Conservation (phyloP, 1,140 invertebrate species). For the Neodiprion lecontei region DNA sequence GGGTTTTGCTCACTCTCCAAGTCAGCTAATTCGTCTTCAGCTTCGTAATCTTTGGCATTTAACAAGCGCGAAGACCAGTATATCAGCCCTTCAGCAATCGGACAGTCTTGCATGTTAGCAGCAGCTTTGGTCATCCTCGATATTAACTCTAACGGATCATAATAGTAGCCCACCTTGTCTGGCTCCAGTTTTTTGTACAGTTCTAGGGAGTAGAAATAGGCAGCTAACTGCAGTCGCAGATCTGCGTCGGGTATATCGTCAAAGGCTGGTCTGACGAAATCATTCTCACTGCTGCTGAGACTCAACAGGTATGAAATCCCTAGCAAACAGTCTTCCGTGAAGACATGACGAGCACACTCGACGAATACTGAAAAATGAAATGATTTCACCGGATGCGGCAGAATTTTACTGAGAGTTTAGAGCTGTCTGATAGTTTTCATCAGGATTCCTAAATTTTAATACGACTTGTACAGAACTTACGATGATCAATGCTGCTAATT, state of each 20-base stretch:
- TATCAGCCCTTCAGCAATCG: constrained; percentile 33
- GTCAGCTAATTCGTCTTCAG: constrained; percentile 1
- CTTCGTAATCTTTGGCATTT: constrained; percentile 14
- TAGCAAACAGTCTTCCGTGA: constrained; percentile 53
- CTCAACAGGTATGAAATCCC: constrained; percentile 55
- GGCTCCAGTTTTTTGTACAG: constrained; percentile 37
- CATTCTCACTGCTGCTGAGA: constrained; percentile 36
- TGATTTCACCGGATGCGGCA: constrained; percentile 22
- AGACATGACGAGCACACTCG: constrained; percentile 48
- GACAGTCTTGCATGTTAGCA: constrained; percentile 28
- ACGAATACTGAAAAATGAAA: constrained; percentile 49
- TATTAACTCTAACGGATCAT: constrained; percentile 49
- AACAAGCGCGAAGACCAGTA: constrained; percentile 32
- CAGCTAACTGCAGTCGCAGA: constrained; percentile 46
- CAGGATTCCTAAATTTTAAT: constrained; percentile 13
- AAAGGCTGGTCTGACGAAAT: constrained; percentile 42
- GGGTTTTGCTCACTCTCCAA: not conserved
- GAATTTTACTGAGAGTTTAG: constrained; percentile 12
- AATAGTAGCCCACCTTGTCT: constrained; percentile 39
- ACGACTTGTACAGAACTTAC: constrained; percentile 35
- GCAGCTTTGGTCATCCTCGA: constrained; percentile 29
- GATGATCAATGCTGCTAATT: constrained; percentile 52
- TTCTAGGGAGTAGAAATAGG: constrained; percentile 53
- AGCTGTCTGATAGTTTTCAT: not conserved
- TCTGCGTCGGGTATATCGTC: constrained; percentile 40